Evolutionary conservation across 64 coral and sea anemone genomes (phyloP).

Genomic region (Anthopleura sola): DNA sequence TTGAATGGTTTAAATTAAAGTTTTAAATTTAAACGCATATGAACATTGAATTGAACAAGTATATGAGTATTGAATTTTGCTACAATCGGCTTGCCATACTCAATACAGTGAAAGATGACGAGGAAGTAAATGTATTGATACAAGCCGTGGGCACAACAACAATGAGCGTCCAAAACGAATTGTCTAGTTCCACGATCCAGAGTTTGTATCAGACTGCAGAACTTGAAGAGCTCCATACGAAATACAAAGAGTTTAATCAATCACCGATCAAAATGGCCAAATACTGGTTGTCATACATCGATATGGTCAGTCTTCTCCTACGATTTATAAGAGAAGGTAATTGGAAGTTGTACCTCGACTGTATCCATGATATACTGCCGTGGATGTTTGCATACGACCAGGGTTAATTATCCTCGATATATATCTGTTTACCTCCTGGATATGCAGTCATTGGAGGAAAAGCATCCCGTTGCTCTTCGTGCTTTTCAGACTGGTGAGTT

Average conservation of each 20-base stretch:
- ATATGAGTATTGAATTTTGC: too few species aligned
- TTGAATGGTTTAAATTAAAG: too few species aligned
- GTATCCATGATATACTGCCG: constrained; percentile 19
- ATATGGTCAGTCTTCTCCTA: constrained; percentile 30
- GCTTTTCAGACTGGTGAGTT: constrained; percentile 52
- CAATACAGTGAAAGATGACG: neutral
- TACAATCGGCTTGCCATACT: too few species aligned
- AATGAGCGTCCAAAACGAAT: constrained; percentile 4
- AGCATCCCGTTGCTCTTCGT: constrained; percentile 29
- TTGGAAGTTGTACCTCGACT: constrained; percentile 36
- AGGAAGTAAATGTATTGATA: neutral
- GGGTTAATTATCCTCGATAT: constrained; percentile 42
- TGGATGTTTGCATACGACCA: constrained; percentile 56
- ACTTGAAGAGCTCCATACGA: neutral
- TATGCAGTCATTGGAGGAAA: constrained; percentile 47
- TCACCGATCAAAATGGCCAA: constrained; percentile 21
- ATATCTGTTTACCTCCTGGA: constrained; percentile 44
- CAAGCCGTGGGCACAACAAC: constrained; percentile 12
- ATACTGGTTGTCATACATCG: constrained; percentile 26
- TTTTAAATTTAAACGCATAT: too few species aligned
- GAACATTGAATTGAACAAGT: too few species aligned
- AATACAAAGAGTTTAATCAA: neutral
- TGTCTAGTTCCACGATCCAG: constrained; percentile 28
- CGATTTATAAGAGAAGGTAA: constrained; percentile 21
- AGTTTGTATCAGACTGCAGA: neutral